These are phyloP conservation scores for Timema cristinae DNA, from an alignment of 2,888 invertebrate species.

Conservation along the genomic window DNA sequence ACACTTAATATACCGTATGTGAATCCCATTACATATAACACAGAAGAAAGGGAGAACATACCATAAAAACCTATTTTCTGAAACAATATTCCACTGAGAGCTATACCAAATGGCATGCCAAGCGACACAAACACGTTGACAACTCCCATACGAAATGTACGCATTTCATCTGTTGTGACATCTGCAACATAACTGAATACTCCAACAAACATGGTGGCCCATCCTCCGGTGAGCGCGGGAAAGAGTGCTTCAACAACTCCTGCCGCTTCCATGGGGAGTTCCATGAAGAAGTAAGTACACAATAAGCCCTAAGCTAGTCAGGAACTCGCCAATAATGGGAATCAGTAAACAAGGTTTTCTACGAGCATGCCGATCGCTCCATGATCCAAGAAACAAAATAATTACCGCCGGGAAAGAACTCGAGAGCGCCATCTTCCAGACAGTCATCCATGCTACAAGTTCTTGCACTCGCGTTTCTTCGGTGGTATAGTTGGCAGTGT, in stretches of 20 bases:
- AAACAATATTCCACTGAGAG: slow-evolving; percentile 53
- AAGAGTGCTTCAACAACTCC: slow-evolving; percentile 77
- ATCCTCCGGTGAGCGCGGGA: slow-evolving; percentile 77
- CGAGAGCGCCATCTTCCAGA: slow-evolving; percentile 84
- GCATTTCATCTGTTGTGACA: slow-evolving; percentile 50
- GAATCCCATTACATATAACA: slow-evolving; percentile 47
- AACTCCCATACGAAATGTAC: slow-evolving; percentile 58
- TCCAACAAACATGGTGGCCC: slow-evolving; percentile 89
- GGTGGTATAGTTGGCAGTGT: slow-evolving; percentile 60
- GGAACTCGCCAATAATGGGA: slow-evolving; percentile 75
- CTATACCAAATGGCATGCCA: slow-evolving; percentile 55
- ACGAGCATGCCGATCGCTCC: slow-evolving; percentile 60
- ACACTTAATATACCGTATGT: slow-evolving; percentile 48
- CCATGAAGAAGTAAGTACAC: slow-evolving; percentile 74
- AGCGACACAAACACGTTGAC: slow-evolving; percentile 56
- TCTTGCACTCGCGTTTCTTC: slow-evolving; percentile 65
- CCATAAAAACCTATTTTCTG: slow-evolving; percentile 49
- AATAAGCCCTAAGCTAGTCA: slow-evolving; percentile 74
- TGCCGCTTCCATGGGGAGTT: slow-evolving; percentile 69
- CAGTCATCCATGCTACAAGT: slow-evolving; percentile 72
- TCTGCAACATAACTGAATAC: slow-evolving; percentile 80
- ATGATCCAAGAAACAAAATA: slow-evolving; percentile 76
- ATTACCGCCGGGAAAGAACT: slow-evolving; percentile 76
- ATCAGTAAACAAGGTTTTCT: slow-evolving; percentile 78
- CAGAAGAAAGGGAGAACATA: slow-evolving; percentile 48